Evolutionary conservation across 2,888 invertebrate genomes (phyloP), one percentile per base, ranked within the genome.

Genomic region (Candidula unifasciata): DNA sequence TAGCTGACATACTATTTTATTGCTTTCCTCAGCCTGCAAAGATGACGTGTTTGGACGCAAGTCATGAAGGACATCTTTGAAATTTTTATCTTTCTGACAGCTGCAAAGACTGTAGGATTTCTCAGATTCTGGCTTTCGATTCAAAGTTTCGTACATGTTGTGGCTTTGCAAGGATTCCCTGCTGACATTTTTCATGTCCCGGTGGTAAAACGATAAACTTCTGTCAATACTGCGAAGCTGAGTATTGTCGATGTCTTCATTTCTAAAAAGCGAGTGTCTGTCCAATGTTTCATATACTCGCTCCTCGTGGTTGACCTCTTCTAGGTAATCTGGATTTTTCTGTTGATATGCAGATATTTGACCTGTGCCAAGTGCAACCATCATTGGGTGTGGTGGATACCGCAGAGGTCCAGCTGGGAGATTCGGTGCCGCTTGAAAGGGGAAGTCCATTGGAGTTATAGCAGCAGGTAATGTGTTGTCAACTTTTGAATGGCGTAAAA

Each of bases 281-380:
- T 78, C 71, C 3, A 83, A 57, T 1, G 83, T 69, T 66, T 83
- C 83, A 35, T 83, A 83, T 24, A 78, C 57, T 35, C 69, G 57
- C 21, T 83, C 78, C 1, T 83, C 83, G 0, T 83, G 54, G 37
- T 13, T 13, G 6, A 44, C 44, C 44, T 44, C 44, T 44, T 44
- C 44, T 44, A 13, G 44, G 44, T 13, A 44, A 44, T 44, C 44
- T 44, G 44, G 44, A 13, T 13, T 6, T 13, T 44, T 44, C 44
- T 44, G 44, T 44, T 10, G 8, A 44, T 10, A 10, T 44, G 44
- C 44, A 44, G 44, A 44, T 44, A 13, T 13, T 44, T 44, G 44
- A 44, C 44, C 2, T 6, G 44, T 6, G 2, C 1, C 6, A 13
- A 10, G 44, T 44, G 13, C 44, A 44, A 10, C 13, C 21, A 52